A percentile compares a stretch with the other conserved stretches of the same genome.
Conservation (phyloP, 2,113 vertebrate genomes). For the Protobothrops mucrosquamatus region DNA sequence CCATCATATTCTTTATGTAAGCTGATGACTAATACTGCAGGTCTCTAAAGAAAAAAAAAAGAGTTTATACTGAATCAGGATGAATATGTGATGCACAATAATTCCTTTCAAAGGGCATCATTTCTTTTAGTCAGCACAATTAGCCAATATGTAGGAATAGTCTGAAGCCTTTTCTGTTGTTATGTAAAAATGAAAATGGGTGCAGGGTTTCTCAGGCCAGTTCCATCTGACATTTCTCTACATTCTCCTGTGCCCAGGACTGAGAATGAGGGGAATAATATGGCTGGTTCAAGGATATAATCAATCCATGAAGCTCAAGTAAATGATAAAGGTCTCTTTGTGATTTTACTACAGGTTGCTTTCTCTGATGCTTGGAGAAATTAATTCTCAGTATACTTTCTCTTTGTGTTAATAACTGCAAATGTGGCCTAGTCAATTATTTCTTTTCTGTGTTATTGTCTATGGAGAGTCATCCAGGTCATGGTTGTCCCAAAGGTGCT, state of each 20-base stretch:
- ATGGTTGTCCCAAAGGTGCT: background rate
- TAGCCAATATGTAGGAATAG: background rate
- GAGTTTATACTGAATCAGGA: background rate
- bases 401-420: background rate
- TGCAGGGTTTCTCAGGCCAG: background rate
- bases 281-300: background rate
- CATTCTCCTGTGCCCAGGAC: background rate
- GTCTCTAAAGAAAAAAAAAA: conserved; percentile 73
- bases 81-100: background rate
- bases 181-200: background rate
- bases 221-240: background rate
- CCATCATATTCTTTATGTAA: conserved; percentile 88
- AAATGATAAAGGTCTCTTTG: background rate
- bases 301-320: background rate
- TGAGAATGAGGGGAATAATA: background rate
- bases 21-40: conserved; percentile 84
- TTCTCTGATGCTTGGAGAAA: background rate
- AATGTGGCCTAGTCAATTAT: background rate
- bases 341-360: background rate
- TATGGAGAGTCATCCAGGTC: background rate
- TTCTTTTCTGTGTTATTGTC: background rate
- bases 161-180: background rate
- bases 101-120: background rate
- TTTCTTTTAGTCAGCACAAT: background rate
- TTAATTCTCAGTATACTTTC: background rate